Evolutionary conservation across 1,140 invertebrate genomes (phyloP).

Genomic region (Heliconius nattereri): DNA sequence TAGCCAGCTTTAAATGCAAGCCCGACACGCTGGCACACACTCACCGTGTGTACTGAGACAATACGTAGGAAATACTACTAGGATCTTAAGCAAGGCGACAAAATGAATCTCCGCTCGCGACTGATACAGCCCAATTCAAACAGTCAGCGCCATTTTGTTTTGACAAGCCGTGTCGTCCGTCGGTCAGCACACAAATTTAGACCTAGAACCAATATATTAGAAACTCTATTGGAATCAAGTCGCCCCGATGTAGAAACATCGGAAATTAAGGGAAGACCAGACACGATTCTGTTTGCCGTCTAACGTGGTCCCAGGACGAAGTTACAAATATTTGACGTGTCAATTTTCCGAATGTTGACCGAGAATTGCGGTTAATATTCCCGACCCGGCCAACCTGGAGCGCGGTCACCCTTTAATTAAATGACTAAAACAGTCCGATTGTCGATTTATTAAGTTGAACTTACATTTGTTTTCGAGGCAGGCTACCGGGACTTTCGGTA

Average conservation of each 20-base stretch:
- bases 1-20: slow-evolving; percentile 79
- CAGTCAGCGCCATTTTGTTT: slow-evolving; percentile 80
- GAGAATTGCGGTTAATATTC: slow-evolving; percentile 81
- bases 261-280: slow-evolving; percentile 80
- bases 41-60: slow-evolving; percentile 77
- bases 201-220: slow-evolving; percentile 50
- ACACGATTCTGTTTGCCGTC: slow-evolving; percentile 80
- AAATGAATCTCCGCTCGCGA: slow-evolving; percentile 80
- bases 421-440: slow-evolving; percentile 75
- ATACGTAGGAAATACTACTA: slow-evolving; percentile 76
- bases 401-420: slow-evolving; percentile 77
- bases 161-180: slow-evolving; percentile 67
- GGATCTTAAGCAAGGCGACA: slow-evolving; percentile 79
- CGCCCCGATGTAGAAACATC: slow-evolving; percentile 66
- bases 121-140: slow-evolving; percentile 81
- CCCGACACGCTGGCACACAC: slow-evolving; percentile 74
- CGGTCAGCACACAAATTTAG: slow-evolving; percentile 48
- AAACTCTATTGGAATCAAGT: slow-evolving; percentile 48
- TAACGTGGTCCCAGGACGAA: slow-evolving; percentile 80
- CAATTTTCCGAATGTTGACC: slow-evolving; percentile 81
- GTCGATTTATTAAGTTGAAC: slow-evolving; percentile 65
- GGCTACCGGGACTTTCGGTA: background rate
- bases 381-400: slow-evolving; percentile 68
- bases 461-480: slow-evolving; percentile 28
- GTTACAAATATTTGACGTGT: slow-evolving; percentile 81